Percentiles rank a stretch among this genome's conserved stretches.
phyloP scores from a whole-genome alignment of 2,888 invertebrate genomes.

The Nomada lathburiana region DNA sequence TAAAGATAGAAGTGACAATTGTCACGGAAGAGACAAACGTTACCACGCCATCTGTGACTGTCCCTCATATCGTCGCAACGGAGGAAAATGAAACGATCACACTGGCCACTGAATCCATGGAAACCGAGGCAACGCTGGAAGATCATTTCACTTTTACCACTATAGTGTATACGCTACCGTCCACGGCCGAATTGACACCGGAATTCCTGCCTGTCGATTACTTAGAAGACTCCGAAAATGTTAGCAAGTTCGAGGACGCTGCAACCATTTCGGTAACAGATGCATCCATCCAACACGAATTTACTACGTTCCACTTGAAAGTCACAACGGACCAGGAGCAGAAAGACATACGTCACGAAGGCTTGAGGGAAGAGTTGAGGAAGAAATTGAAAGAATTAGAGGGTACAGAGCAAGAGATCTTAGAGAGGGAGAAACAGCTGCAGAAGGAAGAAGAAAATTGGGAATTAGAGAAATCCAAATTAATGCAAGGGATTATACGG shows the following conservation, averaged over 20 bases:
- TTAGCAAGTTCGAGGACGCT: background rate
- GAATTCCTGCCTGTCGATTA: constrained; percentile 39
- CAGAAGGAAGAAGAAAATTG: constrained; percentile 16
- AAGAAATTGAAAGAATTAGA: constrained; percentile 38
- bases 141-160: constrained; percentile 29
- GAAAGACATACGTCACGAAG: constrained; percentile 5
- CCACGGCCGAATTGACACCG: constrained; percentile 28
- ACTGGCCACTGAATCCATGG: background rate
- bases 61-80: background rate
- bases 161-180: constrained; percentile 31
- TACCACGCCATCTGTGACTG: background rate
- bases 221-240: background rate
- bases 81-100: constrained; percentile 1
- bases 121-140: background rate
- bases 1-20: constrained; percentile 5
- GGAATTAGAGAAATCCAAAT: constrained; percentile 11
- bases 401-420: constrained; percentile 42
- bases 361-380: constrained; percentile 25
- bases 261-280: background rate
- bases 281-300: background rate
- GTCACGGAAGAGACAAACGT: background rate
- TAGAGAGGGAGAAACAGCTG: constrained; percentile 14
- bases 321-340: constrained; percentile 2
- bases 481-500: background rate
- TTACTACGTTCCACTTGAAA: background rate